Evolutionary conservation across 2,888 invertebrate species (phyloP).

Genomic region (Andrena hattorfiana): DNA sequence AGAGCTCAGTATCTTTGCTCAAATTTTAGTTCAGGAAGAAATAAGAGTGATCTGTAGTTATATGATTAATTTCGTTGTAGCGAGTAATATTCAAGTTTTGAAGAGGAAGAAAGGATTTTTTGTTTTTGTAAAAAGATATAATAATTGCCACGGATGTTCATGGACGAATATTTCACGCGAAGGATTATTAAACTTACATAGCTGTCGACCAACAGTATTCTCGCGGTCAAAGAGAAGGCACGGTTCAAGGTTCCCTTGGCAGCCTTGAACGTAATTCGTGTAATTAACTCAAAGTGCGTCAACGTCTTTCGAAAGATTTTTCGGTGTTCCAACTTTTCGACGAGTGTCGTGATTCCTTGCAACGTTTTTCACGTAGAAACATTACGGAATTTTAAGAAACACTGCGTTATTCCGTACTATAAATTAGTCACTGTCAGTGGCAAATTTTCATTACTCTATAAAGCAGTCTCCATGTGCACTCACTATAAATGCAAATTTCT

Average conservation of each 20-base stretch:
- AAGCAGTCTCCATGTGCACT: not conserved
- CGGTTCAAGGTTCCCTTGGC: constrained; percentile 50
- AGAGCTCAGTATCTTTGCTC: too few species aligned
- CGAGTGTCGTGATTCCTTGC: not conserved
- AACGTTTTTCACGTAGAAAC: not conserved
- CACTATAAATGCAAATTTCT: constrained; percentile 31
- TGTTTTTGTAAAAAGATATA: not conserved
- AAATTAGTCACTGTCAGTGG: not conserved
- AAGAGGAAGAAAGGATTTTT: not conserved
- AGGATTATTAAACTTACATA: constrained; percentile 50
- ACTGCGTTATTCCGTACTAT: not conserved
- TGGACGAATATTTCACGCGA: constrained; percentile 26
- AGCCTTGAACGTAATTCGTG: constrained; percentile 60
- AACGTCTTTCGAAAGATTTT: constrained; percentile 47
- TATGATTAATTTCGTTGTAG: too few species aligned
- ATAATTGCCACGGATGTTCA: constrained; percentile 33
- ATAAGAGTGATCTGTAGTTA: too few species aligned
- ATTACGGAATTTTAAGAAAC: too few species aligned
- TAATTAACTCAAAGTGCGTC: constrained; percentile 59
- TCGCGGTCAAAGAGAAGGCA: constrained; percentile 37
- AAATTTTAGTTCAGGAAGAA: too few species aligned
- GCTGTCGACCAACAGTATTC: constrained; percentile 42
- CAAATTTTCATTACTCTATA: not conserved
- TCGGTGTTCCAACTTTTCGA: constrained; percentile 4
- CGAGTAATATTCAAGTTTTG: too few species aligned